A percentile compares a stretch with the other conserved stretches of the same genome.
These are phyloP conservation scores for Falcaria lacertinaria DNA, from an alignment of 2,888 invertebrate species.

Conservation along the genomic window DNA sequence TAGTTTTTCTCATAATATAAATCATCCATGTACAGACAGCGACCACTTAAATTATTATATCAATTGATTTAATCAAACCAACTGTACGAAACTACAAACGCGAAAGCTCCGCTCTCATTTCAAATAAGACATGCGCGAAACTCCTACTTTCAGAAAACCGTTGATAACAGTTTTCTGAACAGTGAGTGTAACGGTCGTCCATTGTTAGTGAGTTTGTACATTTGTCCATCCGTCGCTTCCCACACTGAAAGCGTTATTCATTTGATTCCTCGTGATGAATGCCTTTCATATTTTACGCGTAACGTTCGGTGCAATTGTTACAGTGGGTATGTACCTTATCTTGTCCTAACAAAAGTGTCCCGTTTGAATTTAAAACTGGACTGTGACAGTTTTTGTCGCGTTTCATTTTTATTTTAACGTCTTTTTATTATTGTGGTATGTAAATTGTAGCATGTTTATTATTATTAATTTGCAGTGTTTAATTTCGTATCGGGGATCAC, in stretches of 20 bases:
- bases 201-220: slow-evolving; percentile 12
- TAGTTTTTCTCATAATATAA: too few relatives aligned
- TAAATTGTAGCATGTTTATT: background rate
- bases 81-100: too few relatives aligned
- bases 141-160: too few relatives aligned
- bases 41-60: too few relatives aligned
- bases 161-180: background rate
- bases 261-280: slow-evolving; percentile 15
- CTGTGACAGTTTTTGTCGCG: background rate
- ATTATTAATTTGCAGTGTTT: too few relatives aligned
- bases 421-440: background rate
- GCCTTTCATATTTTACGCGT: slow-evolving; percentile 16
- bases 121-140: too few relatives aligned
- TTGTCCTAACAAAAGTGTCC: slow-evolving; percentile 11
- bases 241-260: slow-evolving; percentile 10
- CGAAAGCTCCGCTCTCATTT: too few relatives aligned
- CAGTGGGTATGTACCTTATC: slow-evolving; percentile 10
- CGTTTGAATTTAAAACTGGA: slow-evolving; percentile 5
- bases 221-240: slow-evolving; percentile 6
- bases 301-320: slow-evolving; percentile 7
- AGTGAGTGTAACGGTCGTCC: slow-evolving; percentile 4
- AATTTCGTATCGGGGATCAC: too few relatives aligned
- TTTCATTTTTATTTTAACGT: background rate
- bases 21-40: too few relatives aligned
- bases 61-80: too few relatives aligned